These are phyloP conservation scores for Tenrec ecaudatus DNA, from an alignment of 2,113 vertebrate species.

Conservation along the genomic window DNA sequence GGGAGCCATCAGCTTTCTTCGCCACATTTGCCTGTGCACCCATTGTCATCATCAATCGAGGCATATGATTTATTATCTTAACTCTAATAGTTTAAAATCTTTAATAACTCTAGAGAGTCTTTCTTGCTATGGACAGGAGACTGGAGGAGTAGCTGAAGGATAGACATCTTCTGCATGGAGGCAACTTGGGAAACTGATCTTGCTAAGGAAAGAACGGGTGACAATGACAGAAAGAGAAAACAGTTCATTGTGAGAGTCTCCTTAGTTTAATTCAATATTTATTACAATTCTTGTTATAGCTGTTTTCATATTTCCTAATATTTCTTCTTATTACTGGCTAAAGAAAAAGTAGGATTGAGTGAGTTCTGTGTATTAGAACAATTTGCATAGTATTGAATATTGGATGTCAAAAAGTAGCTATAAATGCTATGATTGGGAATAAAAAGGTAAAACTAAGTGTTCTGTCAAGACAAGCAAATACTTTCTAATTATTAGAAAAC, in stretches of 20 bases:
- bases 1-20: too few species aligned
- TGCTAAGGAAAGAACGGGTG: background rate
- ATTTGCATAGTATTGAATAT: background rate
- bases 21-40: too few species aligned
- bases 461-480: background rate
- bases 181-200: background rate
- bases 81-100: background rate
- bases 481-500: background rate
- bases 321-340: background rate
- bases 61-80: background rate
- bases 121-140: background rate
- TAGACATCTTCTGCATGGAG: background rate
- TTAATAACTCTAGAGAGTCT: background rate
- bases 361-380: background rate
- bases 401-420: background rate
- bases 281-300: background rate
- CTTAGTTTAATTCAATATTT: background rate
- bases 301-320: slow-evolving; percentile 3
- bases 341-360: background rate
- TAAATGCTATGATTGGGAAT: background rate
- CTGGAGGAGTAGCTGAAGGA: background rate
- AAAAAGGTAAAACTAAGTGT: background rate
- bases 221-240: background rate
- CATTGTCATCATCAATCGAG: too few species aligned
- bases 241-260: background rate